These are phyloP conservation scores for Aleadryas rufinucha DNA, from an alignment of 2,113 vertebrate species.

Conservation along the genomic window DNA sequence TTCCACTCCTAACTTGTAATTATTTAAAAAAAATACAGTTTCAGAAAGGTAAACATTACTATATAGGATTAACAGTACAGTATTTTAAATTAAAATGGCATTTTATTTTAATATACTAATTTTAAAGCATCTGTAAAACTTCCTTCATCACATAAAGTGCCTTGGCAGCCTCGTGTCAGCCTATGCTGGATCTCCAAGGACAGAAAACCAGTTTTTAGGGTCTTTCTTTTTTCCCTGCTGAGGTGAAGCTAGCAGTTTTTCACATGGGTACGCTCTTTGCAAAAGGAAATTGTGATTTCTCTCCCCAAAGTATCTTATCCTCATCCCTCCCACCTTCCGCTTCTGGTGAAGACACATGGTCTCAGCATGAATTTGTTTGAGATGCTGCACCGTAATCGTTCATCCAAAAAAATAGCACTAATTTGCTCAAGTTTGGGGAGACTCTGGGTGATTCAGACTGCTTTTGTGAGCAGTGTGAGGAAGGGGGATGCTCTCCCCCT, in stretches of 20 bases:
- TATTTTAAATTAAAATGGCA: not conserved
- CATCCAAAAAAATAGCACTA: not conserved
- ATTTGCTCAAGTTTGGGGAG: not conserved
- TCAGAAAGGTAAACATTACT: not conserved
- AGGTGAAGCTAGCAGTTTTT: not conserved
- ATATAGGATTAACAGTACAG: too few relatives aligned
- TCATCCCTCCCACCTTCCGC: not conserved
- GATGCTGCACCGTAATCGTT: accelerated
- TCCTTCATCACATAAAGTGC: not conserved
- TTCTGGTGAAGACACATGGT: not conserved
- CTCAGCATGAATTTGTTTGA: not conserved
- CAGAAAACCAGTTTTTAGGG: not conserved
- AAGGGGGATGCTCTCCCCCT: not conserved
- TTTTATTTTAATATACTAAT: not conserved
- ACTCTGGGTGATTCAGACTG: not conserved
- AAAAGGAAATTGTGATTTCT: not conserved
- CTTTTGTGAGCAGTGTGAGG: not conserved
- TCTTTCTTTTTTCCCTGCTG: not conserved
- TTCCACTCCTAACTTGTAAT: not conserved
- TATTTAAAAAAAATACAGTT: not conserved
- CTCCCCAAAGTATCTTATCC: not conserved
- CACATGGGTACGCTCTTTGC: accelerated
- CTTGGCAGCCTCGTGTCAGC: not conserved
- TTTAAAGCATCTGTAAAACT: not conserved
- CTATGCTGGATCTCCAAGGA: not conserved